Evolutionary conservation across 2,113 vertebrate genomes (phyloP), one percentile per base, ranked within the genome.

Genomic region (Danionella cerebrum): DNA sequence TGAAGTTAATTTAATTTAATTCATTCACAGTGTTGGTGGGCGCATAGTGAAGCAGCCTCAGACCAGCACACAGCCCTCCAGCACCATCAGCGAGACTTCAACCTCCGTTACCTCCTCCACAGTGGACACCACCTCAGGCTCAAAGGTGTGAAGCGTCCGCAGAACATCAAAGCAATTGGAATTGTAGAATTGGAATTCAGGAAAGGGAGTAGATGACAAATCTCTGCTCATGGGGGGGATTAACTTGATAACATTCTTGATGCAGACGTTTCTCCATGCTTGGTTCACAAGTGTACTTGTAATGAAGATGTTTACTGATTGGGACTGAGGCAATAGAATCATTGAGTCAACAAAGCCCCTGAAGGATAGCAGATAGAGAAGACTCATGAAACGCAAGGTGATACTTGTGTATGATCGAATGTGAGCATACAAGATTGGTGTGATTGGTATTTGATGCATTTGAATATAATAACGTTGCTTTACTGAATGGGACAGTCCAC

Each of bases 81-180:
- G 93, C 85, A 92, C 93, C 79, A 87, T 95, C 87, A 98, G 95
- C 33, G 95, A 98, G 76, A 85, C 90, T 0, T 97, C 95, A 67
- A 93, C 93, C 0, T 82, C 88, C 13, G 85, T 92, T 76, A 95
- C 92, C 63, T 79, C 87, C 0, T 94, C 95, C 74, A 92, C 91
- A 5, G 78, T 91, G 77, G 94, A 94, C 79, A 55, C 79, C 69
- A 89, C 88, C 55, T 80, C 86, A 41, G 87, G 74, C 62, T 77
- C 83, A 35, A 97, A 93, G 93, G 95, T 93, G n/a, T n/a, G n/a
- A n/a, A n/a, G n/a, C n/a, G n/a, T n/a, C n/a, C n/a, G n/a, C 42
- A 76, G 77, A 84, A 11, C 31, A 25, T 18, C 2, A 33, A 33
- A 33, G 1, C 5, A 33, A 33, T 33, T 33, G 29, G 5, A 33